Conservation (phyloP, 2,888 invertebrate genomes). For the Amblyjoppa fuscipennis region DNA sequence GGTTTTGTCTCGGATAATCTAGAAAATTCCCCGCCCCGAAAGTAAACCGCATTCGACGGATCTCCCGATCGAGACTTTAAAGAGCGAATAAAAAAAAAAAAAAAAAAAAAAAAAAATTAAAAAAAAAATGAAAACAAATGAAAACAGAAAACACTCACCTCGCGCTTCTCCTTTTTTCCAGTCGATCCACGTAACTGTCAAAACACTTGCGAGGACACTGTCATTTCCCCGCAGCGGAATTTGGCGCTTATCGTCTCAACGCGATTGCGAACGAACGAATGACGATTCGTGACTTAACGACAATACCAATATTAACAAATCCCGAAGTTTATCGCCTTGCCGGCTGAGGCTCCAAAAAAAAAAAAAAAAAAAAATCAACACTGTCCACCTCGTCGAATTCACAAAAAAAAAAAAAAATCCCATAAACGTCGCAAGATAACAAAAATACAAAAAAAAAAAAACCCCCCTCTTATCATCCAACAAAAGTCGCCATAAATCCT, state of each 20-base stretch:
- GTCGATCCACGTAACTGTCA: constrained; percentile 76
- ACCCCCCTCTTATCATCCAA: background rate
- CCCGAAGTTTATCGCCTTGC: background rate
- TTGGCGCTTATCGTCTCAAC: constrained; percentile 39
- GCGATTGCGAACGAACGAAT: constrained; percentile 4
- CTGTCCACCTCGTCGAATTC: constrained; percentile 43
- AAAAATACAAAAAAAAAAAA: background rate
- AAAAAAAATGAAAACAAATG: background rate
- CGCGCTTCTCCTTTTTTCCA: constrained; percentile 44
- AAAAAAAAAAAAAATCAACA: background rate
- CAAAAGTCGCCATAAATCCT: constrained; percentile 7
- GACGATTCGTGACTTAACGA: background rate
- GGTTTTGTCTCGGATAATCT: constrained; percentile 31
- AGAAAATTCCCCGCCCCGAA: constrained; percentile 54
- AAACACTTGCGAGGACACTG: constrained; percentile 80
- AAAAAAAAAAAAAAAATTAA: background rate
- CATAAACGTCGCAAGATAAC: background rate
- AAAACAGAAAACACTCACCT: constrained; percentile 60
- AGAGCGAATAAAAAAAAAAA: background rate
- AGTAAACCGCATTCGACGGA: background rate
- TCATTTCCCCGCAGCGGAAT: constrained; percentile 74
- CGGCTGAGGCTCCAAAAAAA: background rate
- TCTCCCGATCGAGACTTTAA: background rate
- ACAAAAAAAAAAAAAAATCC: constrained; percentile 9
- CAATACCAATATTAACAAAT: background rate